A percentile compares a stretch with the other conserved stretches of the same genome.
Conservation (phyloP, 2,797 vertebrate species). For the Philypnodon macrostomus region DNA sequence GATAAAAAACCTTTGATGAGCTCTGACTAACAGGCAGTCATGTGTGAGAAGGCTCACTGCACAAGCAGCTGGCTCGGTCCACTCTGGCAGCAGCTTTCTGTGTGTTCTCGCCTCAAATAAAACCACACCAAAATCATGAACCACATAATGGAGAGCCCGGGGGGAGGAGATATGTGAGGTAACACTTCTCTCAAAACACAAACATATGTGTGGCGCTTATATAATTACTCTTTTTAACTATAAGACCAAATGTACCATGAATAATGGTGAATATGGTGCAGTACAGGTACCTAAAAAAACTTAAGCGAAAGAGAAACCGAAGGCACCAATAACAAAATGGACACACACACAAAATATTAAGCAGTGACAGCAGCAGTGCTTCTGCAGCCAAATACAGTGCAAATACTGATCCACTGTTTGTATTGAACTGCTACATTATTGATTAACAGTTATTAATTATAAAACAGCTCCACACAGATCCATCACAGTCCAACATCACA, state of each 20-base stretch:
- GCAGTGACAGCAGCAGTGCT: conserved; percentile 37
- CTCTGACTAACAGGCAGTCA: conserved; percentile 4
- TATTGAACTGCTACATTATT: conserved; percentile 76
- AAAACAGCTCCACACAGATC: conserved; percentile 55
- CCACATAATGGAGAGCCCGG: too few relatives aligned
- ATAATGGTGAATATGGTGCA: conserved; percentile 75
- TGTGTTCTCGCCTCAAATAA: conserved; percentile 63
- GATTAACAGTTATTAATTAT: conserved; percentile 69
- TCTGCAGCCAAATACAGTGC: conserved; percentile 59
- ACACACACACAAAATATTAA: too few relatives aligned
- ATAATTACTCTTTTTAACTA: conserved; percentile 70
- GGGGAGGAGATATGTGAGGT: conserved; percentile 51
- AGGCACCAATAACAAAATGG: conserved; percentile 63
- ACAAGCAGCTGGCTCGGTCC: conserved; percentile 58
- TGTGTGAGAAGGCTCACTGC: conserved; percentile 60
- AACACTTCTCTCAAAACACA: conserved; percentile 51
- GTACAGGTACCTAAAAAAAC: conserved; percentile 75
- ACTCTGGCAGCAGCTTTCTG: conserved; percentile 66
- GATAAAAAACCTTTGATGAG: too few relatives aligned
- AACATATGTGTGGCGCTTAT: conserved; percentile 53
- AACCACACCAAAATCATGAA: too few relatives aligned
- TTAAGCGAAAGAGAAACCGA: conserved; percentile 64
- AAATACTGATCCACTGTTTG: conserved; percentile 66
- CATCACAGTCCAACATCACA: conserved; percentile 57
- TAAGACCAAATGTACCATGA: conserved; percentile 60